phyloP scores from a whole-genome alignment of 2,888 invertebrate genomes.

The Fabriciana adippe region DNA sequence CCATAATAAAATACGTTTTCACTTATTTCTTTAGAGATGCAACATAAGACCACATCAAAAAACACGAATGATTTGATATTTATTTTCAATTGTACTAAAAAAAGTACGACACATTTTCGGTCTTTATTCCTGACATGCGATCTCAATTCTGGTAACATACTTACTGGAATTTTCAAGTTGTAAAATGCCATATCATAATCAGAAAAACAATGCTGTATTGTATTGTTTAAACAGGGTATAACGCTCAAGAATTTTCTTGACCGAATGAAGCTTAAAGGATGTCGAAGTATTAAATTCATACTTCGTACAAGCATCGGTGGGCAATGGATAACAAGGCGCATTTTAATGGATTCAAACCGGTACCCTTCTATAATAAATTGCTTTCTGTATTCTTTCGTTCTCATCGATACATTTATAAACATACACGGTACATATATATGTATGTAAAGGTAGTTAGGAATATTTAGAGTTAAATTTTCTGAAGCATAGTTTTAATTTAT shows the following conservation, averaged over 20 bases:
- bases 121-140: not conserved
- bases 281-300: slow-evolving; percentile 4
- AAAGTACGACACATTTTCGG: not conserved
- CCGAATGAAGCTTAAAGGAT: not conserved
- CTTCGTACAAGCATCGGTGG: not conserved
- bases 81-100: slow-evolving; percentile 8
- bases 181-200: slow-evolving; percentile 6
- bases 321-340: slow-evolving; percentile 7
- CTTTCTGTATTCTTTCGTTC: not conserved
- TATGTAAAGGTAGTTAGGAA: not conserved
- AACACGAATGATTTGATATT: slow-evolving; percentile 23
- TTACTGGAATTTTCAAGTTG: not conserved
- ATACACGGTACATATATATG: not conserved
- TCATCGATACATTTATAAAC: not conserved
- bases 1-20: too few relatives aligned
- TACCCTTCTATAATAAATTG: not conserved
- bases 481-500: too few relatives aligned
- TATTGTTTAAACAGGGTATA: slow-evolving; percentile 1
- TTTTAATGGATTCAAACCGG: slow-evolving; percentile 1
- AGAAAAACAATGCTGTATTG: not conserved
- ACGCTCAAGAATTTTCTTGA: not conserved
- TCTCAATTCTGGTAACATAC: not conserved
- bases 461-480: not conserved
- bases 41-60: slow-evolving; percentile 42
- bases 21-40: slow-evolving; percentile 44